Evolutionary conservation across 2,113 vertebrate species (phyloP).

Genomic region (Spermophilus dauricus): DNA sequence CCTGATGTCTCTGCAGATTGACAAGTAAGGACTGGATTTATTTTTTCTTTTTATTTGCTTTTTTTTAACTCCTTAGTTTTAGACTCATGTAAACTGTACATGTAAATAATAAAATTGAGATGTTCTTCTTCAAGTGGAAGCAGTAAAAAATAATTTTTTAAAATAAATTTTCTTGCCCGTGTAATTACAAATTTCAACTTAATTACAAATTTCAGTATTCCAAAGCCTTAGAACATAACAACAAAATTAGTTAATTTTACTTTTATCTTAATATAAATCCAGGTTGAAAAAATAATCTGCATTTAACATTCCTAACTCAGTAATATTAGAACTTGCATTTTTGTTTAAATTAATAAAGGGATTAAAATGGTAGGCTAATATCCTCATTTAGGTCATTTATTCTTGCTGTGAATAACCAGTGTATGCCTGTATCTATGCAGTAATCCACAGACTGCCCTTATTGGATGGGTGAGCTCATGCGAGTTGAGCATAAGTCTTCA

Average conservation of each 20-base stretch:
- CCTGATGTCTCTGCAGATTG: no score
- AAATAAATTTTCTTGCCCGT: neutral
- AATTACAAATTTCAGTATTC: neutral
- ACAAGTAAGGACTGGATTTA: neutral
- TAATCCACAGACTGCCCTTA: no score
- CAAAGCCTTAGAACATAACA: neutral
- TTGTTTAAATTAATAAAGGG: no score
- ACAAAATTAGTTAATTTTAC: neutral
- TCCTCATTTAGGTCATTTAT: no score
- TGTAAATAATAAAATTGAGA: neutral
- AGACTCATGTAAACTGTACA: neutral
- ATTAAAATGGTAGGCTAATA: no score
- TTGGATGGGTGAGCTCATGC: no score
- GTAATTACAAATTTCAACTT: neutral
- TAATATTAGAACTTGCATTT: no score
- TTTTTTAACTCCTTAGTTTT: no score
- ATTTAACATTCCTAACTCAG: no score
- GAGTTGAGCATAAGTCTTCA: no score
- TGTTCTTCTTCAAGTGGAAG: neutral
- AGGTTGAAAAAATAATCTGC: neutral
- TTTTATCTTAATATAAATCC: neutral
- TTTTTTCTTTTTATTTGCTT: neutral
- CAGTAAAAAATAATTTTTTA: neutral
- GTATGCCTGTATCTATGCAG: no score
- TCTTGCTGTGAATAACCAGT: no score